Conservation (phyloP, 2,113 vertebrate species). For the Alosa alosa region DNA sequence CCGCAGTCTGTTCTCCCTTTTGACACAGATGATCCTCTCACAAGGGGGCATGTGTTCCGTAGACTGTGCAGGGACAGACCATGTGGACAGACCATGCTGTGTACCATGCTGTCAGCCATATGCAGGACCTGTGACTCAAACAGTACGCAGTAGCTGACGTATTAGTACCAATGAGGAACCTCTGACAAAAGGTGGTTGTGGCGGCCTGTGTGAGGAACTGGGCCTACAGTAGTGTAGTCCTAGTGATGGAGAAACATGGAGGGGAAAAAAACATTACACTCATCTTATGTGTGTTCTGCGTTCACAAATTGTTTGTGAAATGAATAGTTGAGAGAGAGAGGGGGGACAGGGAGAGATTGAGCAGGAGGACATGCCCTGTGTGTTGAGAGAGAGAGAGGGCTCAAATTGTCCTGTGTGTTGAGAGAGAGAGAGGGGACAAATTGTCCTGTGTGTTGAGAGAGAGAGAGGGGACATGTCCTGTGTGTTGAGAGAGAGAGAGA, state of each 20-base stretch:
- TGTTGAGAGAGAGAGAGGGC: conserved; percentile 20
- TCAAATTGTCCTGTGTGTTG: too few relatives aligned
- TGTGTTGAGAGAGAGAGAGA: too few relatives aligned
- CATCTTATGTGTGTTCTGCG: not conserved
- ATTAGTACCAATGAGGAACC: not conserved
- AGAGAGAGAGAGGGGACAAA: too few relatives aligned
- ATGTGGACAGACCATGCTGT: not conserved
- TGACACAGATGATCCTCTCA: not conserved
- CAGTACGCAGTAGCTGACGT: not conserved
- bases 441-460: too few relatives aligned
- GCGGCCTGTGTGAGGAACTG: too few relatives aligned
- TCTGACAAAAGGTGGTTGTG: not conserved
- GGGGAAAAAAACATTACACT: not conserved
- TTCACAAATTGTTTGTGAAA: not conserved
- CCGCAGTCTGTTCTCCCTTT: not conserved
- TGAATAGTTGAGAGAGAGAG: not conserved
- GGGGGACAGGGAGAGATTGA: not conserved
- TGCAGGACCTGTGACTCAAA: not conserved
- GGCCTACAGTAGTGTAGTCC: too few relatives aligned
- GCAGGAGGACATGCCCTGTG: too few relatives aligned
- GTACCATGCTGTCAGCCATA: not conserved
- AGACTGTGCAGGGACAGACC: not conserved
- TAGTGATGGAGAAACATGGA: too few relatives aligned
- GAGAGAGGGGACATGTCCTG: too few relatives aligned
- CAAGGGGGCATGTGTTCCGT: not conserved